Evolutionary conservation across 2,113 vertebrate genomes (phyloP), one percentile per base, ranked within the genome.

Genomic region (Phaethon lepturus): DNA sequence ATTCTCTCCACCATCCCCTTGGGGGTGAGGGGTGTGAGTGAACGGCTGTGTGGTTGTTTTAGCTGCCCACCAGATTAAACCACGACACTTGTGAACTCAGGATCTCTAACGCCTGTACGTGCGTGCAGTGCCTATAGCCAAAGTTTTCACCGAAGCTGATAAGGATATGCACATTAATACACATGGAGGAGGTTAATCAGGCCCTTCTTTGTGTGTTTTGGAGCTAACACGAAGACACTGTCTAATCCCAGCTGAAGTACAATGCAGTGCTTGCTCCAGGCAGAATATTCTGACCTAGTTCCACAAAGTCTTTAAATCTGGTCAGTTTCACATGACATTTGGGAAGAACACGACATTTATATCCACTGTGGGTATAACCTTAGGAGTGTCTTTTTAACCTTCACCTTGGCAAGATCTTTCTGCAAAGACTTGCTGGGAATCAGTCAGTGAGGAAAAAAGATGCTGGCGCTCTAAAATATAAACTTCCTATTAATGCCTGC

Each of bases 141-240:
- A 24, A 33, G 12, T 62, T 84, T 63, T 76, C 24, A 20, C 12
- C 52, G 55, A n/a, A 83, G 4, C 6, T 28, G 24, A 6, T 40
- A 19, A 31, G 62, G 28, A 40, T 69, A 86, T 38, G 10, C 4
- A 0, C 24, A 26, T 33, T 58, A 38, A 3, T 26, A 35, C 22
- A 56, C 10, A 10, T 20, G 47, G 56, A 62, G 24, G 15, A 73
- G 33, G 67, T 69, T 73, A 75, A 88, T 72, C 13, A 52, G 25
- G 17, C 15, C 17, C 6, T 45, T 82, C 28, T 29, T 8, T 47
- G 11, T 76, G 38, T 38, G 66, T 56, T 23, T 19, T 1, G 3
- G 23, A 28, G 20, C 20, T 58, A 9, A 58, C 7, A 23, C 0
- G 0, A 75, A 55, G 40, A 3, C 4, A 4, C 16, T 62, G 8